phyloP scores from a whole-genome alignment of 2,113 vertebrate genomes.

The Aramus guarauna region DNA sequence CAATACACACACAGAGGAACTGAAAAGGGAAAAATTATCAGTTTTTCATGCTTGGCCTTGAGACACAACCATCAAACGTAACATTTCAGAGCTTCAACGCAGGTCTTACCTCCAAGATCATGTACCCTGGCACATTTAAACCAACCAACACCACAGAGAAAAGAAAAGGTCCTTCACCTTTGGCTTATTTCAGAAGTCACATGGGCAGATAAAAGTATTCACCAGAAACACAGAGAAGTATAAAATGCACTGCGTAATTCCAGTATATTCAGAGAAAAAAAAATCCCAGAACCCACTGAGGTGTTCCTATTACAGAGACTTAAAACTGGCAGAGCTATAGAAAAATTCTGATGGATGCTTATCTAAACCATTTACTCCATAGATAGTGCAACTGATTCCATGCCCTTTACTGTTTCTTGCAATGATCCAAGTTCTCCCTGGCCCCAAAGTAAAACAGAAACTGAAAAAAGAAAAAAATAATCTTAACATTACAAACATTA shows the following conservation, averaged over 20 bases:
- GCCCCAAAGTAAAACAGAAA: not conserved
- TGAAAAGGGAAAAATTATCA: not conserved
- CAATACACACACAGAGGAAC: not conserved
- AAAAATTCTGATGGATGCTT: not conserved
- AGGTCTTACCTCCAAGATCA: not conserved
- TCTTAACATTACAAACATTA: not conserved
- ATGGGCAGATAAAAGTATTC: not conserved
- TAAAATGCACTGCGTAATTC: not conserved
- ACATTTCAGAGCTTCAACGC: not conserved
- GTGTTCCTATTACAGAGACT: not conserved
- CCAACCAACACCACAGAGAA: not conserved
- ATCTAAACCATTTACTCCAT: not conserved
- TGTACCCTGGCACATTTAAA: not conserved
- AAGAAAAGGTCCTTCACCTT: not conserved
- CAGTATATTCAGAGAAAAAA: not conserved
- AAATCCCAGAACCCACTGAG: not conserved
- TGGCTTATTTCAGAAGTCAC: not conserved
- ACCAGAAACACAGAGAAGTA: not conserved
- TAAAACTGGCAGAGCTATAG: not conserved
- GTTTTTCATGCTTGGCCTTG: not conserved
- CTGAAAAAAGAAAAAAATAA: not conserved
- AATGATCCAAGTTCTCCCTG: not conserved
- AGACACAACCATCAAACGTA: not conserved
- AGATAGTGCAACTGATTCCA: not conserved
- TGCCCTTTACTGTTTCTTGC: not conserved